Percentiles rank a stretch among this genome's conserved stretches.
These are phyloP conservation scores for Augochlora pura DNA, from an alignment of 1,140 invertebrate species.

Conservation along the genomic window DNA sequence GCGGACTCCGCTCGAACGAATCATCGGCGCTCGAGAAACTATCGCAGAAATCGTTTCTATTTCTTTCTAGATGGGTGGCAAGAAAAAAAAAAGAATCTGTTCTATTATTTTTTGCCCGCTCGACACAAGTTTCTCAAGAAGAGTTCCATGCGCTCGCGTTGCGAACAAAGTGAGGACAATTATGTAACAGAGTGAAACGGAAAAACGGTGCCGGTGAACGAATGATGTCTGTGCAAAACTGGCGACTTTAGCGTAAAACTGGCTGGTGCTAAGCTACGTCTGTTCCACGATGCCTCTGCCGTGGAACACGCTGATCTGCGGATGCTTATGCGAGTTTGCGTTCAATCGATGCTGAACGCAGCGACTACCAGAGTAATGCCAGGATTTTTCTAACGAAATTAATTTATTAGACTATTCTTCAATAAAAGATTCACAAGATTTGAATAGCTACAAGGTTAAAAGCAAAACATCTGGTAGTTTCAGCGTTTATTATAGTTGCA, in stretches of 20 bases:
- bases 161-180: slow-evolving; percentile 19
- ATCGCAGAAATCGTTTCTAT: slow-evolving; percentile 62
- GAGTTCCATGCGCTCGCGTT: slow-evolving; percentile 30
- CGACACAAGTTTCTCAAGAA: slow-evolving; percentile 7
- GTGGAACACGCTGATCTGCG: background rate
- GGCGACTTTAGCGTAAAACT: slow-evolving; percentile 50
- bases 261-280: background rate
- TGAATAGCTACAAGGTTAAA: too few relatives aligned
- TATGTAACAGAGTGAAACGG: slow-evolving; percentile 30
- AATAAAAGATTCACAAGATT: too few relatives aligned
- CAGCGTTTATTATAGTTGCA: too few relatives aligned
- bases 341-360: background rate
- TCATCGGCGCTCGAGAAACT: slow-evolving; percentile 13
- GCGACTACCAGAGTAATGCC: too few relatives aligned
- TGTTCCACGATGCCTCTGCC: slow-evolving; percentile 25
- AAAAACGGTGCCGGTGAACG: slow-evolving; percentile 54
- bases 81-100: background rate
- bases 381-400: too few relatives aligned
- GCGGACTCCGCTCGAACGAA: background rate
- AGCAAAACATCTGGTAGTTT: too few relatives aligned
- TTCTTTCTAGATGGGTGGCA: background rate
- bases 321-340: background rate
- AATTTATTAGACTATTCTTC: too few relatives aligned
- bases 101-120: background rate
- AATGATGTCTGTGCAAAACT: slow-evolving; percentile 64